Base-by-base conservation (phyloP, 2,888 invertebrate species). In the Eueremaeus valkanovi region DNA sequence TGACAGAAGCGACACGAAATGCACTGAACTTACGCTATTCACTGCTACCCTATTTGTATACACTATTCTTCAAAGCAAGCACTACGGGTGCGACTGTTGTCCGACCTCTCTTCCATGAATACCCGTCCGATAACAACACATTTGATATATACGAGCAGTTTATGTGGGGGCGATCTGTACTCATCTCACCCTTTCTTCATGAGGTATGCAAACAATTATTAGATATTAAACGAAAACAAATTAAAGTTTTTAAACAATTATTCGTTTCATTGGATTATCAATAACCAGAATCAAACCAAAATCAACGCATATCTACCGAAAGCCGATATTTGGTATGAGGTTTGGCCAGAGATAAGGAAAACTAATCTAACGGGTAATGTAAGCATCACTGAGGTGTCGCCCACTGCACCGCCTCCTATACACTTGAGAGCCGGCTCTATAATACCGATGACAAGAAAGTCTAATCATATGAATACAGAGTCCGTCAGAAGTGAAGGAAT, bases 31-130 rank as follows among this genome's bases (percentile, higher is more conserved):
- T 87, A 55, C 87, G 92, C 40, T 93, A 93, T 83, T 84, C 86
- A 1, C 84, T 93, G 11, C 84, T 93, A 74, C 92, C 93, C 0
- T 90, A 91, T 82, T 87, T 92, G 79, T 93, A 93, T 84, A 89
- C 92, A 0, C 83, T 92, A 78, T 91, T 93, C 84, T 90, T 88
- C 86, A 84, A 87, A 3, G 90, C 92, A 3, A 89, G 91, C 81
- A 83, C 85, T 0, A 83, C 84, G 76, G 93, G 92, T 0, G 88
- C 88, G 36, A 91, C 92, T 0, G 92, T 93, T 0, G 88, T 89
- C 0, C 85, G 91, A 55, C 92, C 93, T 0, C 83, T 93, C 78
- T 90, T 91, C 63, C 76, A 42, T 40, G 79, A 79, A 27, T 80
- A 73, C 80, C 86, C 88, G 0, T 81, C 85, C 3, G 90, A 92